Base-by-base conservation (phyloP, 2,113 vertebrate species). In the Epinephelus cyanopodus region DNA sequence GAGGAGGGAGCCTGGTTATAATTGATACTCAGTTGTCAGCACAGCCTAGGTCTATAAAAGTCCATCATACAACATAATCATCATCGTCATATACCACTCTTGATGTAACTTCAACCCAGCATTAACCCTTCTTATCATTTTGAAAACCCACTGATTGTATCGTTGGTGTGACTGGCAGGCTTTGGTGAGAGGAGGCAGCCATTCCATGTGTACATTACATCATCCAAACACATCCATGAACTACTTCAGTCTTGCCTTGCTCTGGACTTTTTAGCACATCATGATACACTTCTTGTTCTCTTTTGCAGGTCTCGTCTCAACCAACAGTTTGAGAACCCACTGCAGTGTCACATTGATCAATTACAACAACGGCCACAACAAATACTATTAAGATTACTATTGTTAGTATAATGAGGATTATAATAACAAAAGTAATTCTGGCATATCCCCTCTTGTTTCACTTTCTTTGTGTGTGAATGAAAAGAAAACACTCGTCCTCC, bases 121-220 rank as follows among this genome's bases (percentile, higher is more conserved):
- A 21, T 56, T 33, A 58, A 74, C 71, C 60, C 54, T 48, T 21
- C 8, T 71, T 14, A 54, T 48, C 27, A 12, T 70, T 64, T 47
- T n/a, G 3, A 85, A 83, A 60, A 48, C 18, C 17, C 39, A 5
- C 11, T 58, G 54, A 82, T 67, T 62, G 48, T 25, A 48, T 79
- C n/a, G 15, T 9, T 25, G 45, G 58, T 25, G 5, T 67, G 69
- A n/a, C 79, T 81, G 63, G 67, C 85, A 89, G 81, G 87, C 69
- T 90, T 89, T 56, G 81, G 66, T 68, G 54, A 64, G 8, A 52
- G 72, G 67, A 89, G 56, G 73, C 50, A 68, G 57, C 70, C 56
- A 79, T 82, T 86, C 52, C 48, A 62, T 33, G 72, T 69, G 42
- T 56, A 79, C 69, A 72, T 82, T 27, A 75, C 69, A 76, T n/a